Evolutionary conservation across 2,113 vertebrate genomes (phyloP).

Genomic region (Pangasianodon hypophthalmus): DNA sequence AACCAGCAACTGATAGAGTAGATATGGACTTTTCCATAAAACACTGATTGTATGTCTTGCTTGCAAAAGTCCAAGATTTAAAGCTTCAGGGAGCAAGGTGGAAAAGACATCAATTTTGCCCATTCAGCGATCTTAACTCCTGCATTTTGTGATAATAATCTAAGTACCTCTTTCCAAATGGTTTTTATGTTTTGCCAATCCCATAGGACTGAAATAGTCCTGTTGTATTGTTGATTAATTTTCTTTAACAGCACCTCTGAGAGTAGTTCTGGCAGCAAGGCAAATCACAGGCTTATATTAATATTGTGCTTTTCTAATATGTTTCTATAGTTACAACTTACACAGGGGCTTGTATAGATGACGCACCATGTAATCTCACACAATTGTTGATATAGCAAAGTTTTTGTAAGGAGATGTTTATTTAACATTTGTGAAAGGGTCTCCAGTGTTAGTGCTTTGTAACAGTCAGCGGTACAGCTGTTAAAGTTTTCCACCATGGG

Average conservation of each 20-base stretch:
- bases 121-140: not conserved
- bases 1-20: not conserved
- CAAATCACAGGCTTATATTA: not conserved
- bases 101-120: not conserved
- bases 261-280: not conserved
- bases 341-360: not conserved
- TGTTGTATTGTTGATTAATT: not conserved
- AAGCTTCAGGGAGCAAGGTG: not conserved
- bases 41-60: not conserved
- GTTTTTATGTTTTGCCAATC: not conserved
- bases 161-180: not conserved
- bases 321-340: not conserved
- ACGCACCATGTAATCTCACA: not conserved
- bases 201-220: not conserved
- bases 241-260: not conserved
- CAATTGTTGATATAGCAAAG: not conserved
- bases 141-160: not conserved
- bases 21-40: not conserved
- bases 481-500: no score
- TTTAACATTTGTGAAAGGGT: not conserved
- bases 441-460: not conserved
- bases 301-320: not conserved
- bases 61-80: not conserved
- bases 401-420: not conserved
- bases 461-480: no score